Base-by-base conservation (phyloP, 2,888 invertebrate species). In the Drosophila subsilvestris region DNA sequence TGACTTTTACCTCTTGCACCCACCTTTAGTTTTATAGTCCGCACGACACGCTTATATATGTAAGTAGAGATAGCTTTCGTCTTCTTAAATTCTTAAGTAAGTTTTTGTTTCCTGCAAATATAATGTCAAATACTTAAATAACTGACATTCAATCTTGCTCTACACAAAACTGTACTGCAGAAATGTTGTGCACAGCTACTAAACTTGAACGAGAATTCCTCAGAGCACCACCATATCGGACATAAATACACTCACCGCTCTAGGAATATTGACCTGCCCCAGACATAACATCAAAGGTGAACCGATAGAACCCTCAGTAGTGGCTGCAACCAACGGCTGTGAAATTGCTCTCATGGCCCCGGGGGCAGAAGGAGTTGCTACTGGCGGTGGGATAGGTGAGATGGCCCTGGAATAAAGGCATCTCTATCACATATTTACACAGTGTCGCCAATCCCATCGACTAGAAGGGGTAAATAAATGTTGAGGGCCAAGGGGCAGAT, bases 401-500 rank as follows among this genome's bases (percentile, higher is more conserved):
- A 22, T 45, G 29, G 51, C n/a, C 37, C 48, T 44, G 32, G 17
- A 17, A 43, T 8, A n/a, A 10, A 17, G n/a, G 18, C 14, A 37
- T 14, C 37, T 42, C 18, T 44, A 51, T 59, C 51, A 63, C 62
- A 66, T 75, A 78, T 81, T 78, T 75, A 66, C 63, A 61, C 79
- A 71, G 44, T 71, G 60, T 60, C 29, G 44, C 10, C 29, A 49
- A 27, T 56, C 3, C n/a, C n/a, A n/a, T 43, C 29, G 14, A 10
- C 20, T 20, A 20, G 20, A 74, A 74, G 63, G 59, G 50, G 61
- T 58, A 81, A 63, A 66, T 79, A 81, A 74, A 63, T 79, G 63
- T 82, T 65, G 61, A 48, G 42, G 48, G 50, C 27, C 49, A 7
- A 25, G 14, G 20, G 27, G 18, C 18, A 14, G 42, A 20, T n/a